Base-by-base conservation (phyloP, 2,113 vertebrate species). In the Poecile atricapillus region DNA sequence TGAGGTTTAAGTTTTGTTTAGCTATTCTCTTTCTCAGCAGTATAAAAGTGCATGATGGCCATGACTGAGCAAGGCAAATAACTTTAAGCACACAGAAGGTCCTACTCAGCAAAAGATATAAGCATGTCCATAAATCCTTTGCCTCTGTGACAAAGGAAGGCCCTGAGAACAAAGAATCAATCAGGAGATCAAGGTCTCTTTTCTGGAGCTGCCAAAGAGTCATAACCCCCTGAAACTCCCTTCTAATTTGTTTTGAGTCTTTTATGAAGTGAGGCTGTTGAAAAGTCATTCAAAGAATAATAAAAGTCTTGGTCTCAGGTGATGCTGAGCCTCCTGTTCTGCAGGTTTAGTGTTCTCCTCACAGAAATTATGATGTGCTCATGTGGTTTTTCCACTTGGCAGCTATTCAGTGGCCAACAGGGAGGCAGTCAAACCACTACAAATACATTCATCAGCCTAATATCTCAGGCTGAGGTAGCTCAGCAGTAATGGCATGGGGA, bases 151-250 rank as follows among this genome's bases (percentile, higher is more conserved):
- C 60, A 89, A 55, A 85, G 74, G 59, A 43, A 68, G 39, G 58
- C 33, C 33, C 47, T 44, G 22, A 3, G 9, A 39, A 53, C 21
- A 55, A 69, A 58, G 43, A 91, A 93, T 90, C 43, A 59, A 31
- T 80, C 55, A 70, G 30, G 24, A 91, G 87, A 93, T 80, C 90
- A 91, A 96, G 87, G 84, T 55, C 63, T 87, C 46, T 76, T 67
- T 80, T 90, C 67, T 59, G 11, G 35, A 80, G 30, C 10, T 87
- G 50, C 28, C 75, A 74, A 53, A 47, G n/a, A 50, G 71, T 27
- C 63, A 92, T 90, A 92, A 95, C 92, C 24, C 47, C 33, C 74
- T 52, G 43, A 43, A 93, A 93, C 39, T 28, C 67, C 67, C 47
- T 70, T 67, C 74, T 76, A 16, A 82, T 91, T 77, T 87, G 37